Percentiles rank a stretch among this genome's conserved stretches.
Conservation (phyloP, 2,888 invertebrate species). For the Drosophila hamatofila region DNA sequence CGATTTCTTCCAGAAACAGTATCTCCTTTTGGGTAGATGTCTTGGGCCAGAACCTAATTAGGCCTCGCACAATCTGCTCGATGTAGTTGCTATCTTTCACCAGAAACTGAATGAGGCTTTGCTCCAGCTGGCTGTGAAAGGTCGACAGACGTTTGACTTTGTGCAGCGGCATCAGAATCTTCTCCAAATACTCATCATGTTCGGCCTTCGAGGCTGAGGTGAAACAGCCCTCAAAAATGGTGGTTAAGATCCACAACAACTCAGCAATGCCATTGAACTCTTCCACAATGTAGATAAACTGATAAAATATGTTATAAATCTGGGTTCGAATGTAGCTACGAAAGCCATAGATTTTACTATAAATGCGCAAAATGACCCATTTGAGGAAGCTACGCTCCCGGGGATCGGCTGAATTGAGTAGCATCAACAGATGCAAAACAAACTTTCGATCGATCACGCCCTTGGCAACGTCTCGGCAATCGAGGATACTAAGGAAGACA, state of each 20-base stretch:
- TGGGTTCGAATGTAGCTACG: neutral
- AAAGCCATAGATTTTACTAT: neutral
- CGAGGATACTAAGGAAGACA: neutral
- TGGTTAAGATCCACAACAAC: neutral
- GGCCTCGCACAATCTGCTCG: neutral
- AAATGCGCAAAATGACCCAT: neutral
- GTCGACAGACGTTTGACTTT: neutral
- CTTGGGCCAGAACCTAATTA: slow-evolving; percentile 13
- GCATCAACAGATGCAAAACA: neutral
- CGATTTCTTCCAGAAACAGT: neutral
- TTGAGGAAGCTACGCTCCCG: slow-evolving; percentile 5
- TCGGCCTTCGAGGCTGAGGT: neutral
- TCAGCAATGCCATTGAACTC: slow-evolving; percentile 3
- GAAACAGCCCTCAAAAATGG: neutral
- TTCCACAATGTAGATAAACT: slow-evolving; percentile 4
- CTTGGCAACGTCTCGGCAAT: neutral
- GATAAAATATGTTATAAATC: slow-evolving; percentile 4
- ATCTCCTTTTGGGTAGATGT: slow-evolving; percentile 1
- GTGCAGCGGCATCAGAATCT: slow-evolving; percentile 7
- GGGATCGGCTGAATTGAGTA: neutral
- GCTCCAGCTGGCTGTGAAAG: neutral
- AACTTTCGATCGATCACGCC: neutral
- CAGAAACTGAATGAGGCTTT: neutral
- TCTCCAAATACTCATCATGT: neutral
- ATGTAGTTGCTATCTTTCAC: neutral